phyloP scores from a whole-genome alignment of 2,113 vertebrate genomes.

The Ciconia stormi region DNA sequence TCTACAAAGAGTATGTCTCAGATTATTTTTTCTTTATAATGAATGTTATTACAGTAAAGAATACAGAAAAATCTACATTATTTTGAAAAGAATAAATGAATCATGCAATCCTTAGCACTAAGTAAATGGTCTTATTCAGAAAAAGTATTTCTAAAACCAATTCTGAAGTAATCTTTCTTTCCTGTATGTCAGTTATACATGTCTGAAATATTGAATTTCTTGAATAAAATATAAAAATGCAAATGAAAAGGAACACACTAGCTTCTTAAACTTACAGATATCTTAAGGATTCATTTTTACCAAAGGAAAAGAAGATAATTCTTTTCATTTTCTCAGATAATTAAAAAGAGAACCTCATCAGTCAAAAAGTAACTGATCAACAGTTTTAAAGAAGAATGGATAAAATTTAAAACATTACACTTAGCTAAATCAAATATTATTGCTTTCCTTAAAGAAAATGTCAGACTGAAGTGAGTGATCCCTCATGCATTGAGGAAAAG shows the following conservation, averaged over 20 bases:
- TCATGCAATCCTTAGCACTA: slow-evolving; percentile 34
- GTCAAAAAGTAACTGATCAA: slow-evolving; percentile 2
- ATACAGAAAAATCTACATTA: slow-evolving; percentile 49
- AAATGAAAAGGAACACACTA: slow-evolving; percentile 24
- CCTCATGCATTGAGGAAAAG: neutral
- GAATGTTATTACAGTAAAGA: slow-evolving; percentile 77
- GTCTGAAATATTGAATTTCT: neutral
- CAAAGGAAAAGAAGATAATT: neutral
- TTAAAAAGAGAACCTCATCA: neutral
- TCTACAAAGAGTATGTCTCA: slow-evolving; percentile 56
- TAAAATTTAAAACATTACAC: neutral
- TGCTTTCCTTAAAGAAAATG: neutral
- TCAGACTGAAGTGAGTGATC: neutral
- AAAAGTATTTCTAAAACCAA: slow-evolving; percentile 28
- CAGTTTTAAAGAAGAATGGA: neutral
- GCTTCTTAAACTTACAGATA: neutral
- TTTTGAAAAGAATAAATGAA: slow-evolving; percentile 47
- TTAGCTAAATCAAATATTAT: slow-evolving; percentile 5
- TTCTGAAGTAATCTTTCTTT: slow-evolving; percentile 23
- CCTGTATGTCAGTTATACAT: neutral
- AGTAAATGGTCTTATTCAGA: slow-evolving; percentile 47
- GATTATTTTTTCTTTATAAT: slow-evolving; percentile 71
- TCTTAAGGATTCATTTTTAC: neutral
- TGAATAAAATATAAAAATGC: slow-evolving; percentile 32
- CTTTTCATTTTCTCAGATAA: neutral